These are phyloP conservation scores for Cantharis nigra DNA, from an alignment of 2,888 invertebrate species.

Conservation along the genomic window DNA sequence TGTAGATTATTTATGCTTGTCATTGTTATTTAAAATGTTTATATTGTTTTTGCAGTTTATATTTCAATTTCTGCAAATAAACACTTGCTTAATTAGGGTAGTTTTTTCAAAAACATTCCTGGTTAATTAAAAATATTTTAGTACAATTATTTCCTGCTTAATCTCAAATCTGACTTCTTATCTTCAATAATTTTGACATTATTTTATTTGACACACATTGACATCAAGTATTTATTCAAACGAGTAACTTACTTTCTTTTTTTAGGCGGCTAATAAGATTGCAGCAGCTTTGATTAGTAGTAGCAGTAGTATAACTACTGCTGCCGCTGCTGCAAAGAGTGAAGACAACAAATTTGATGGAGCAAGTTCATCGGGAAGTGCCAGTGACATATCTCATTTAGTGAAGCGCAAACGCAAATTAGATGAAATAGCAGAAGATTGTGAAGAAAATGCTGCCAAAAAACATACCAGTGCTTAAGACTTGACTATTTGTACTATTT, in stretches of 20 bases:
- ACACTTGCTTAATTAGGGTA: not conserved
- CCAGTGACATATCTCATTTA: slow-evolving; percentile 79
- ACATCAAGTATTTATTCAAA: not conserved
- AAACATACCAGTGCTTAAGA: slow-evolving; percentile 54
- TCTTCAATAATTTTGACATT: not conserved
- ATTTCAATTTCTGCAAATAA: not conserved
- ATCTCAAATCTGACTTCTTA: not conserved
- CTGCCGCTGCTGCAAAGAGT: slow-evolving; percentile 8
- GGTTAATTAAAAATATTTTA: too few relatives aligned
- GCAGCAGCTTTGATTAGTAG: not conserved
- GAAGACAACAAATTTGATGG: slow-evolving; percentile 21
- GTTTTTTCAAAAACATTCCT: not conserved
- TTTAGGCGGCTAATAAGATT: not conserved
- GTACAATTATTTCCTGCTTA: not conserved
- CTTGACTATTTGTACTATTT: not conserved
- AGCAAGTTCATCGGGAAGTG: slow-evolving; percentile 54
- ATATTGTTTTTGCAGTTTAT: not conserved
- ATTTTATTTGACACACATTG: not conserved
- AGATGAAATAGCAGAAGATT: slow-evolving; percentile 61
- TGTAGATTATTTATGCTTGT: not conserved
- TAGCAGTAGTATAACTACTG: not conserved
- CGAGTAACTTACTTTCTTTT: not conserved
- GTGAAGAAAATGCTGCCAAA: slow-evolving; percentile 62
- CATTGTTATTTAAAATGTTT: not conserved
- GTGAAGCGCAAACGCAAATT: slow-evolving; percentile 78